phyloP scores from a whole-genome alignment of 2,888 invertebrate genomes.

The Drosophila lacicola region DNA sequence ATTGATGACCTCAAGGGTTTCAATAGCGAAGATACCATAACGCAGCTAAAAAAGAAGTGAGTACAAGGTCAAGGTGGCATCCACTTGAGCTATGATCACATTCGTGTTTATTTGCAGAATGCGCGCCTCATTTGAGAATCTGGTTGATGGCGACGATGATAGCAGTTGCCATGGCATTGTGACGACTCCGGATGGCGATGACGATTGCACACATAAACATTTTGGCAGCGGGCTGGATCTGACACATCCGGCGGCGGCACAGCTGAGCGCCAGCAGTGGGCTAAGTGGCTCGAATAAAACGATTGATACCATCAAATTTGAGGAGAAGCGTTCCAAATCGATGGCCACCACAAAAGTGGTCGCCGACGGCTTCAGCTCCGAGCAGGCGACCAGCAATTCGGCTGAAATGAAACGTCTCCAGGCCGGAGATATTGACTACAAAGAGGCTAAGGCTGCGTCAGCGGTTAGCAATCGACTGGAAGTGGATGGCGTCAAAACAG shows the following conservation, averaged over 20 bases:
- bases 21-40: constrained; percentile 81
- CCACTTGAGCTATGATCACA: background rate
- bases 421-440: constrained; percentile 92
- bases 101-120: constrained; percentile 85
- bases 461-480: constrained; percentile 92
- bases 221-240: constrained; percentile 76
- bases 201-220: constrained; percentile 86
- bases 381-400: constrained; percentile 89
- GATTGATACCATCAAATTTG: constrained; percentile 91
- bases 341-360: constrained; percentile 92
- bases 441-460: constrained; percentile 91
- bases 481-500: constrained; percentile 93
- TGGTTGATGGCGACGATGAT: constrained; percentile 89
- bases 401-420: constrained; percentile 91
- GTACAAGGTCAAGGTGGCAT: constrained; percentile 21
- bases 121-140: constrained; percentile 91
- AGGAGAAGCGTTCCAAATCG: constrained; percentile 93
- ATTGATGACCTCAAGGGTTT: constrained; percentile 82
- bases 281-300: constrained; percentile 83
- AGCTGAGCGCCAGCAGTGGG: constrained; percentile 83
- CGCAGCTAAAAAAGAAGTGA: constrained; percentile 82
- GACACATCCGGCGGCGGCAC: constrained; percentile 83
- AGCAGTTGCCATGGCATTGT: constrained; percentile 87
- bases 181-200: constrained; percentile 92
- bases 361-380: constrained; percentile 93